Conservation (phyloP, 2,113 vertebrate species). For the Pterophyllum scalare region DNA sequence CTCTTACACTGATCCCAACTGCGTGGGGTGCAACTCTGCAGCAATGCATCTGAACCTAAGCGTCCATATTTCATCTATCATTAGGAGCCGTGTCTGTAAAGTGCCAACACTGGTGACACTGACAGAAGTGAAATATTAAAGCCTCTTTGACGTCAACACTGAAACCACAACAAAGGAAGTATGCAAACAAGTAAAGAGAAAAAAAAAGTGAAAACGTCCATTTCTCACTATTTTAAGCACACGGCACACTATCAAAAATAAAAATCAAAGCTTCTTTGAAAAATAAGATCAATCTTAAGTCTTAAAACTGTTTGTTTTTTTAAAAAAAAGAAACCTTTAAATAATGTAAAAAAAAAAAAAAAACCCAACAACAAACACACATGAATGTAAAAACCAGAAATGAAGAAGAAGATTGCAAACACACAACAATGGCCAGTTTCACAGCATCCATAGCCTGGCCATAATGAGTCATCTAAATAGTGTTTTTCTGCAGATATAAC, state of each 20-base stretch:
- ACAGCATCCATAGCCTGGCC: constrained; percentile 27
- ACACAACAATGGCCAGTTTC: constrained; percentile 28
- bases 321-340: constrained; percentile 65
- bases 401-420: constrained; percentile 35
- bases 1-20: constrained; percentile 41
- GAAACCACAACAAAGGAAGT: constrained; percentile 41
- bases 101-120: constrained; percentile 53
- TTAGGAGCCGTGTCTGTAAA: constrained; percentile 34
- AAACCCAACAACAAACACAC: not conserved
- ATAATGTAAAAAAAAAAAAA: constrained; percentile 52
- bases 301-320: constrained; percentile 20
- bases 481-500: constrained; percentile 40
- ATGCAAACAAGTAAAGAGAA: constrained; percentile 35
- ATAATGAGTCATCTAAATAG: constrained; percentile 13
- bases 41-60: constrained; percentile 52
- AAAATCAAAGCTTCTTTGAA: constrained; percentile 70
- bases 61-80: constrained; percentile 21
- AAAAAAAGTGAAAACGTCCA: constrained; percentile 12
- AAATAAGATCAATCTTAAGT: constrained; percentile 62
- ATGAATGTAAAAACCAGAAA: constrained; percentile 32
- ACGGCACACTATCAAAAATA: constrained; percentile 76
- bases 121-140: constrained; percentile 57
- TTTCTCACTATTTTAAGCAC: constrained; percentile 50
- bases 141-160: constrained; percentile 56
- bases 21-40: constrained; percentile 49